phyloP scores from a whole-genome alignment of 2,797 vertebrate genomes.

The Hypotaenidia philippensis region DNA sequence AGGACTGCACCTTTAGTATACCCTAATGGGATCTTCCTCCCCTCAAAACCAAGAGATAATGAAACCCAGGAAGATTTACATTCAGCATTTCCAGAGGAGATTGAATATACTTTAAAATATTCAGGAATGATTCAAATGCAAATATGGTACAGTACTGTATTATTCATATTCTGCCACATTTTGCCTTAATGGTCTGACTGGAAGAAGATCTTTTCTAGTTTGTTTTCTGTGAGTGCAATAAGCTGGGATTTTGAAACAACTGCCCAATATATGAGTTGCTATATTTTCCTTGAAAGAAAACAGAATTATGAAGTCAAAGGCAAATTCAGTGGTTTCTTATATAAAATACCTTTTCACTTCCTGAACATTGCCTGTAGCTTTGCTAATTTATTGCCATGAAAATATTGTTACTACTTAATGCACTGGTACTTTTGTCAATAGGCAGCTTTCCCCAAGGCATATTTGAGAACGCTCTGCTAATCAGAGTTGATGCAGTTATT shows the following conservation, averaged over 20 bases:
- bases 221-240: neutral
- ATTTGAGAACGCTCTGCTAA: constrained; percentile 56
- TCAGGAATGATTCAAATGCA: constrained; percentile 56
- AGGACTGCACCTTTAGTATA: neutral
- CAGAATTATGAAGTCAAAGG: neutral
- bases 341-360: constrained; percentile 68
- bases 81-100: constrained; percentile 3
- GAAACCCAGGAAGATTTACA: constrained; percentile 4
- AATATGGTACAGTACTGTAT: neutral
- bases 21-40: neutral
- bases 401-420: constrained; percentile 77
- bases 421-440: constrained; percentile 75
- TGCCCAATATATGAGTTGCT: neutral
- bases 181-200: neutral
- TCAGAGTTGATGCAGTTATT: constrained; percentile 63
- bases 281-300: neutral
- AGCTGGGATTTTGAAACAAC: neutral
- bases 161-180: constrained; percentile 27
- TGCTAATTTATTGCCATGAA: constrained; percentile 76
- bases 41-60: neutral
- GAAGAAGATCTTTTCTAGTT: neutral
- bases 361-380: constrained; percentile 60
- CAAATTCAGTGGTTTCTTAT: constrained; percentile 13
- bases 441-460: constrained; percentile 71
- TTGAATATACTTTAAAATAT: constrained; percentile 33